phyloP scores from a whole-genome alignment of 2,113 vertebrate genomes.

The Leucopsar rothschildi region DNA sequence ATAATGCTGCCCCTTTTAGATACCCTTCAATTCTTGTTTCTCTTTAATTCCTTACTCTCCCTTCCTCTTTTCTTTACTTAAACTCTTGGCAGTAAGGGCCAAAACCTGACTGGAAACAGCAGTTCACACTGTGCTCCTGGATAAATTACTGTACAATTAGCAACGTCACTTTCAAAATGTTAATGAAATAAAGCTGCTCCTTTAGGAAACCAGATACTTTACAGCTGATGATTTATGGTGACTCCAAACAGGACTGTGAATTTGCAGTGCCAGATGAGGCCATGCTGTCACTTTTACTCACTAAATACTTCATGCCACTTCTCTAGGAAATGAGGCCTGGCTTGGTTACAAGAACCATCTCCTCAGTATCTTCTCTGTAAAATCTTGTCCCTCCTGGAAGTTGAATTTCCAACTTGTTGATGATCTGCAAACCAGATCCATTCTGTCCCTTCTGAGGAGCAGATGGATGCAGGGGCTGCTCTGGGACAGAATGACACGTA shows the following conservation, averaged over 20 bases:
- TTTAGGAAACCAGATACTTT: background rate
- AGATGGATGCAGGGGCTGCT: background rate
- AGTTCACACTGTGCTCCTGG: constrained; percentile 1
- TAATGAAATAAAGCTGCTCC: constrained; percentile 50
- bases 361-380: background rate
- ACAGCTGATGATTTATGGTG: background rate
- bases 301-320: background rate
- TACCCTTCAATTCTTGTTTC: background rate
- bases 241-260: background rate
- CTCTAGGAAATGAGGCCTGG: background rate
- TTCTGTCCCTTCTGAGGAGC: background rate
- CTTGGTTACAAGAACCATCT: background rate
- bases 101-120: constrained; percentile 13
- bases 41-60: background rate
- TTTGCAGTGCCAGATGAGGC: background rate
- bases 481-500: background rate
- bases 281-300: background rate
- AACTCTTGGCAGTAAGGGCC: background rate
- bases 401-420: background rate
- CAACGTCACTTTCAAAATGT: background rate
- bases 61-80: background rate
- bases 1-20: background rate
- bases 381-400: background rate
- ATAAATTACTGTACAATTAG: constrained; percentile 28
- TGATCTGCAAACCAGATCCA: background rate